Evolutionary conservation across 2,888 invertebrate genomes (phyloP).

Genomic region (Dermolepida albohirtum): DNA sequence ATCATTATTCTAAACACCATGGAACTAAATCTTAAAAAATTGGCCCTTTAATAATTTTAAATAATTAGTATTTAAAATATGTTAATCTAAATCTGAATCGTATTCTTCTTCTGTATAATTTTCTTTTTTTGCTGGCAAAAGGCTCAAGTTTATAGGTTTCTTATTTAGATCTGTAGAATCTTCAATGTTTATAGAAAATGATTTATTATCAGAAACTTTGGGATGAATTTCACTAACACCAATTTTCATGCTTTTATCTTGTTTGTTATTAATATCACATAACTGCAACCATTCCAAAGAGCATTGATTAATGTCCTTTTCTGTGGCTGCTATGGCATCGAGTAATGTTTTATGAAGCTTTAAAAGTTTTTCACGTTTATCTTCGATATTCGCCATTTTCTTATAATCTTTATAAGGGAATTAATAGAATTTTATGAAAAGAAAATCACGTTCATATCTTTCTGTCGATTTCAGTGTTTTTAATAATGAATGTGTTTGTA

Average conservation of each 20-base stretch:
- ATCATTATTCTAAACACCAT: no score
- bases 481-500: no score
- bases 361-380: constrained; percentile 21
- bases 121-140: neutral
- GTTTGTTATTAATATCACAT: constrained; percentile 37
- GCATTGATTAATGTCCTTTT: constrained; percentile 35
- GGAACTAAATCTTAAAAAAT: no score
- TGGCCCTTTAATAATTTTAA: no score
- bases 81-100: constrained; percentile 32
- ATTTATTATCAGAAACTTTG: neutral
- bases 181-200: constrained; percentile 10
- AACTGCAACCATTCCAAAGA: constrained; percentile 43
- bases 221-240: neutral
- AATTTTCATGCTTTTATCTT: constrained; percentile 1
- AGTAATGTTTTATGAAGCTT: constrained; percentile 23
- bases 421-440: neutral
- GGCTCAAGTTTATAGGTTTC: neutral
- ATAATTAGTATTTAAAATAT: neutral
- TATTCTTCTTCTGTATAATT: constrained; percentile 32
- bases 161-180: constrained; percentile 28
- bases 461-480: no score
- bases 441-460: neutral
- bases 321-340: constrained; percentile 26
- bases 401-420: neutral
- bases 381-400: constrained; percentile 2